Base-by-base conservation (phyloP, 2,888 invertebrate species). In the Epinotia bilunana region DNA sequence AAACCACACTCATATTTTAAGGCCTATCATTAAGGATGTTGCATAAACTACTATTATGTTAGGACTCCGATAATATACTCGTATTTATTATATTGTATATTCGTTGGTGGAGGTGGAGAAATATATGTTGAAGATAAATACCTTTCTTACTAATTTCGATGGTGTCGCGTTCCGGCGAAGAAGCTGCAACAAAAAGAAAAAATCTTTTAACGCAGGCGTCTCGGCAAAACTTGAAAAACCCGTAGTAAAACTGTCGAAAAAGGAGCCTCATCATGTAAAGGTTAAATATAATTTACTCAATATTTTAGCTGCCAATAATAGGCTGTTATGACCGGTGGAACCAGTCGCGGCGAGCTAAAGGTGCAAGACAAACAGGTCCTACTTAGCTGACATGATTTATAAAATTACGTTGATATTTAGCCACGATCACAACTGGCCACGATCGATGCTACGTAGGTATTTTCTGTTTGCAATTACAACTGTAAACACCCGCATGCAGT, bases 141-240 rank as follows among this genome's bases (percentile, higher is more conserved):
- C 93, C 93, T 93, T 93, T 93, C 84, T 93, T 92, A 82, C 83
- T 91, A 84, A 86, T 89, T 83, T 93, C 93, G 82, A 80, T 83
- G 80, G 90, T 77, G 83, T 91, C 93, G 69, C 88, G 86, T 81
- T 91, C 93, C 77, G 91, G 91, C 68, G 93, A 87, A 78, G 90
- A 88, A 82, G 90, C 93, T 93, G 90, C 64, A 92, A 91, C 85
- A 88, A 87, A 72, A 79, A 74, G 84, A 62, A 74, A 65, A 74
- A 58, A 57, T 5, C 63, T 76, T 76, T 64, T 62, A 63, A 62
- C 63, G 23, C 65, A 18, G 53, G 33, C 67, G 49, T 53, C 28
- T 72, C 60, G 65, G 46, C 68, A 68, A 39, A 69, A 76, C 57
- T 58, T 55, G 58, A 73, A 76, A 77, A 73, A 74, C 61, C 46